Conservation (phyloP, 2,797 vertebrate species). For the Poeciliopsis infans region DNA sequence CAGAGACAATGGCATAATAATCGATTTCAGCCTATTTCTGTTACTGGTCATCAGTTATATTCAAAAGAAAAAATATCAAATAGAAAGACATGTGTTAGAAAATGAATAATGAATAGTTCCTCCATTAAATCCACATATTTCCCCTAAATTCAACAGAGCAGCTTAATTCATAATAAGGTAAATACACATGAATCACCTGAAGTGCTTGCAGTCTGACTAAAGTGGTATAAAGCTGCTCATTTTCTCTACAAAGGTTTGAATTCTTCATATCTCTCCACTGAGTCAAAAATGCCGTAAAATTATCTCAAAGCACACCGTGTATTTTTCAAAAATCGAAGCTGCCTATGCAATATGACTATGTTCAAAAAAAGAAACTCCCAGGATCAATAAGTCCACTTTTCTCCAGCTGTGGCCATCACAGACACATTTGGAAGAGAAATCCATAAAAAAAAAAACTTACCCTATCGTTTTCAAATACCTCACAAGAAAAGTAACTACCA, state of each 20-base stretch:
- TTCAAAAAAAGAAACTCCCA: conserved; percentile 69
- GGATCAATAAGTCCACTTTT: conserved; percentile 73
- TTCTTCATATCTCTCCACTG: conserved; percentile 33
- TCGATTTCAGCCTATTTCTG: not conserved
- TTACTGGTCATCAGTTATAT: not conserved
- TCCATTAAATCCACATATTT: not conserved
- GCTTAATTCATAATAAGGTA: not conserved
- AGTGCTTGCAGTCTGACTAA: not conserved
- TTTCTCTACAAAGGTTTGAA: conserved; percentile 19
- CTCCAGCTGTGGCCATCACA: conserved; percentile 65
- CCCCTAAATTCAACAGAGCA: not conserved
- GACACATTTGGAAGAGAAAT: conserved; percentile 54
- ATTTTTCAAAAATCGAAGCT: conserved; percentile 66
- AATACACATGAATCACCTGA: not conserved
- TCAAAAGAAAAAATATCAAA: not conserved
- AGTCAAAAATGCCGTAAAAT: conserved; percentile 54
- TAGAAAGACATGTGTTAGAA: not conserved
- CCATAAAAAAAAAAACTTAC: conserved; percentile 54
- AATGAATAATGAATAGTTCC: not conserved
- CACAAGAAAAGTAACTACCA: conserved; percentile 43
- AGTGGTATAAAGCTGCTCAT: conserved; percentile 1
- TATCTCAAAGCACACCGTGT: conserved; percentile 53
- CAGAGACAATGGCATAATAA: not conserved
- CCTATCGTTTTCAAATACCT: conserved; percentile 38
- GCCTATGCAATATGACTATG: conserved; percentile 61